Evolutionary conservation across 1,140 invertebrate genomes (phyloP).

Genomic region (Zaprionus taronus): DNA sequence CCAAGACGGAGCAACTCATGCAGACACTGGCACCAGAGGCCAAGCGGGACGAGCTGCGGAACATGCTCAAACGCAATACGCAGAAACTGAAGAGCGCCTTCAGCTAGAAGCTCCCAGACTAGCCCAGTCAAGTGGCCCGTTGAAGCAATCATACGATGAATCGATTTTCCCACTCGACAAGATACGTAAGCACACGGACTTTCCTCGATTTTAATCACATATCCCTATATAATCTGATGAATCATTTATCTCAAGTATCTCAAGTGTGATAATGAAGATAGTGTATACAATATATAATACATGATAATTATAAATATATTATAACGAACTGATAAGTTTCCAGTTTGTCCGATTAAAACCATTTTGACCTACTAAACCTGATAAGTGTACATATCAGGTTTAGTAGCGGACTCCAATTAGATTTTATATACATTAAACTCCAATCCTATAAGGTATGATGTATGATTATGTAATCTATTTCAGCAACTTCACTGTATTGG

Average conservation of each 20-base stretch:
- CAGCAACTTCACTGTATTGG: too few relatives aligned
- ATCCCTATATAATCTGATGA: neutral
- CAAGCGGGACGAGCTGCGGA: conserved; percentile 52
- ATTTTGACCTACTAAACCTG: too few relatives aligned
- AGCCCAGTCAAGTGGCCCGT: too few relatives aligned
- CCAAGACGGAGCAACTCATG: conserved; percentile 64
- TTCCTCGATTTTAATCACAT: too few relatives aligned
- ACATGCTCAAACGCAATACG: conserved; percentile 65
- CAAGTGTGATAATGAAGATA: neutral
- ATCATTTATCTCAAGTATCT: neutral
- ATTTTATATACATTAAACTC: too few relatives aligned
- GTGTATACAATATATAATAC: neutral
- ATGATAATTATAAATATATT: neutral
- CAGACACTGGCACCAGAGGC: conserved; percentile 54
- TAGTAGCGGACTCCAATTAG: too few relatives aligned
- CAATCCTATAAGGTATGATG: too few relatives aligned
- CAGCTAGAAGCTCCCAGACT: conserved; percentile 34
- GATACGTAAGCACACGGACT: too few relatives aligned
- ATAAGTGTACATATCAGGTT: too few relatives aligned
- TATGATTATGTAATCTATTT: too few relatives aligned
- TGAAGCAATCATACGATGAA: too few relatives aligned
- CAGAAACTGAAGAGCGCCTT: conserved; percentile 65
- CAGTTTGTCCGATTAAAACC: neutral
- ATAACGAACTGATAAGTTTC: neutral
- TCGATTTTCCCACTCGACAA: too few relatives aligned